A percentile compares a stretch with the other conserved stretches of the same genome.
Evolutionary conservation across 1,140 invertebrate genomes (phyloP).

Genomic region (Sycophaga agraensis): DNA sequence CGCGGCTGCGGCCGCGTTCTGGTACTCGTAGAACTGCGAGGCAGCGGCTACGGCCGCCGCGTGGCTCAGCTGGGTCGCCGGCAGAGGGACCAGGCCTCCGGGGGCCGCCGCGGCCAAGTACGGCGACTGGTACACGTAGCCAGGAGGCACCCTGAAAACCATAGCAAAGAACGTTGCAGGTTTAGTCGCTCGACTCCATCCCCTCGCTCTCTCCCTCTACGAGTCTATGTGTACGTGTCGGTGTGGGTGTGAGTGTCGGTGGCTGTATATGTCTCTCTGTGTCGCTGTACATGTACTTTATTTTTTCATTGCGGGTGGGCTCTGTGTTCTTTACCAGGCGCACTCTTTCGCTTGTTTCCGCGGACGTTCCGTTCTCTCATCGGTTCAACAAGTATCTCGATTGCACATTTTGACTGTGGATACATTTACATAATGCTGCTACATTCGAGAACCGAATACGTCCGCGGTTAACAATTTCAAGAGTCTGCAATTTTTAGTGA

Average conservation of each 20-base stretch:
- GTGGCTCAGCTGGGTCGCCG: slow-evolving; percentile 65
- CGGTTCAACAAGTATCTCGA: too few species aligned
- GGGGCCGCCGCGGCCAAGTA: slow-evolving; percentile 66
- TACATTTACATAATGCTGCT: too few species aligned
- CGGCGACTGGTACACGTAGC: slow-evolving; percentile 72
- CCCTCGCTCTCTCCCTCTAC: not conserved
- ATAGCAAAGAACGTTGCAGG: too few species aligned
- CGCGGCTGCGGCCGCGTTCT: slow-evolving; percentile 67
- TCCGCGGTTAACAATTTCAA: slow-evolving; percentile 12
- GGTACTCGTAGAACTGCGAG: slow-evolving; percentile 75
- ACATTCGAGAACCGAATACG: not conserved
- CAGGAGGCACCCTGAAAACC: slow-evolving; percentile 69
- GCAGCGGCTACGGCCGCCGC: slow-evolving; percentile 72
- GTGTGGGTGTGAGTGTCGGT: not conserved
- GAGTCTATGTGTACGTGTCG: not conserved
- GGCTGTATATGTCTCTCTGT: too few species aligned
- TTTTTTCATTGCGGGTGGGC: too few species aligned
- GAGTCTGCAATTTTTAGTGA: slow-evolving; percentile 24
- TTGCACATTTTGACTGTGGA: too few species aligned
- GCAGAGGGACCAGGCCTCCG: slow-evolving; percentile 66
- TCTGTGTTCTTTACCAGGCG: too few species aligned
- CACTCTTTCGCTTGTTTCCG: too few species aligned
- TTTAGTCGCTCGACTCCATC: not conserved
- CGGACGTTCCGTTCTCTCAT: too few species aligned
- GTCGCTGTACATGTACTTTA: too few species aligned